phyloP scores from a whole-genome alignment of 2,113 vertebrate species.

The Octodon degus region DNA sequence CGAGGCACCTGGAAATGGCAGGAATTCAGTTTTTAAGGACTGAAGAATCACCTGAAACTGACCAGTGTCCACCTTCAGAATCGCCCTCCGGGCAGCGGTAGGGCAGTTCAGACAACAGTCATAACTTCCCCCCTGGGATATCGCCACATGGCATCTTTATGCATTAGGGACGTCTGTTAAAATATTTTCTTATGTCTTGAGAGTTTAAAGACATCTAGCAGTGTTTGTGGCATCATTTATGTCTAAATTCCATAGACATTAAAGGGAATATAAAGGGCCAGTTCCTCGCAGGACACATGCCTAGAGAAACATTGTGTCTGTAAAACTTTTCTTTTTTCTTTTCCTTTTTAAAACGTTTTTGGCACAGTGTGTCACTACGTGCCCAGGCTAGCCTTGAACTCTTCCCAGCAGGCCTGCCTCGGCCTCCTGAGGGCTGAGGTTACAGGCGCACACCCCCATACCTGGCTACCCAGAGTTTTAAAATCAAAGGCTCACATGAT shows the following conservation, averaged over 20 bases:
- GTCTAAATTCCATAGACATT: background rate
- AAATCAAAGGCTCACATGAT: background rate
- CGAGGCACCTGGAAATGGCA: background rate
- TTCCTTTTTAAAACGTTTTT: background rate
- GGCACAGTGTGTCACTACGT: background rate
- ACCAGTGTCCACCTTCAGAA: background rate
- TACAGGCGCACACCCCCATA: background rate
- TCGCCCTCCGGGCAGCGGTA: background rate
- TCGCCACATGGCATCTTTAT: background rate
- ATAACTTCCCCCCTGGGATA: background rate
- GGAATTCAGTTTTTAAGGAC: background rate
- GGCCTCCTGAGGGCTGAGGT: background rate
- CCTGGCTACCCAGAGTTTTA: background rate
- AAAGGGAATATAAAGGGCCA: background rate
- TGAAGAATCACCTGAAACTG: background rate
- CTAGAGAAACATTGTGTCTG: background rate
- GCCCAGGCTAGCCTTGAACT: background rate
- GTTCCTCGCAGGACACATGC: background rate
- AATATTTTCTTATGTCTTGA: background rate
- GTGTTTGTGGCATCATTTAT: background rate
- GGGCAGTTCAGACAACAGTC: background rate
- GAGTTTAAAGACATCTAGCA: background rate
- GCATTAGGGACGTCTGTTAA: background rate
- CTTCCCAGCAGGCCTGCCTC: background rate
- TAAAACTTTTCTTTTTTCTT: background rate